phyloP scores from a whole-genome alignment of 2,888 invertebrate genomes.

The Drosophila picticornis region DNA sequence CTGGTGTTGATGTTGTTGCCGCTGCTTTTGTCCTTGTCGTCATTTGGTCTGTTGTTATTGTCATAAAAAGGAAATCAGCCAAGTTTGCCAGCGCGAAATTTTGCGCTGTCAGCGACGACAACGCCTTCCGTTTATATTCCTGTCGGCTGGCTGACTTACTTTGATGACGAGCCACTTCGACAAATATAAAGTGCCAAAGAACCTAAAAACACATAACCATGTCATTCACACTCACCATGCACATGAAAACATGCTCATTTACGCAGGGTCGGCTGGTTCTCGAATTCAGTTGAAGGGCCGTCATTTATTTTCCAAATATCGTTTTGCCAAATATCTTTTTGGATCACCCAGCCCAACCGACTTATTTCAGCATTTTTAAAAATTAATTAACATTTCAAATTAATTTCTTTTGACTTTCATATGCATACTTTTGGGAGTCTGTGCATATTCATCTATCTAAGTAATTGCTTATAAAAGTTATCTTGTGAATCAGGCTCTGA shows the following conservation, averaged over 20 bases:
- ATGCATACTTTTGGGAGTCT: neutral
- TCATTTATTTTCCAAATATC: neutral
- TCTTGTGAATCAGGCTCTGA: neutral
- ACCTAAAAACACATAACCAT: neutral
- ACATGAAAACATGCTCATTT: neutral
- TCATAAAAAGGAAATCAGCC: slow-evolving; percentile 47
- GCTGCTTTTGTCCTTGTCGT: slow-evolving; percentile 10
- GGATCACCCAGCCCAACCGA: neutral
- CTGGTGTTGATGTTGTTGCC: neutral
- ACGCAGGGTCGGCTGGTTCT: slow-evolving; percentile 13
- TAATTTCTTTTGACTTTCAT: neutral
- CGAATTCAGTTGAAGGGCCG: neutral
- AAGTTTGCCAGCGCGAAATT: slow-evolving; percentile 50
- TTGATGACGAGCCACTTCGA: slow-evolving; percentile 47
- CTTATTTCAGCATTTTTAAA: neutral
- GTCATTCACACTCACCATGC: slow-evolving; percentile 14
- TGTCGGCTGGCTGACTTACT: slow-evolving; percentile 33
- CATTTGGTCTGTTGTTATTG: slow-evolving; percentile 30
- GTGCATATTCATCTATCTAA: neutral
- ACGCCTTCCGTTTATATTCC: slow-evolving; percentile 44
- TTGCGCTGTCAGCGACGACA: slow-evolving; percentile 49
- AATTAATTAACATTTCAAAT: neutral
- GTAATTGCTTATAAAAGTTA: neutral
- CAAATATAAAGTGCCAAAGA: slow-evolving; percentile 43
- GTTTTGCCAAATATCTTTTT: neutral